phyloP scores from a whole-genome alignment of 2,797 vertebrate genomes.

The Linurgus olivaceus region DNA sequence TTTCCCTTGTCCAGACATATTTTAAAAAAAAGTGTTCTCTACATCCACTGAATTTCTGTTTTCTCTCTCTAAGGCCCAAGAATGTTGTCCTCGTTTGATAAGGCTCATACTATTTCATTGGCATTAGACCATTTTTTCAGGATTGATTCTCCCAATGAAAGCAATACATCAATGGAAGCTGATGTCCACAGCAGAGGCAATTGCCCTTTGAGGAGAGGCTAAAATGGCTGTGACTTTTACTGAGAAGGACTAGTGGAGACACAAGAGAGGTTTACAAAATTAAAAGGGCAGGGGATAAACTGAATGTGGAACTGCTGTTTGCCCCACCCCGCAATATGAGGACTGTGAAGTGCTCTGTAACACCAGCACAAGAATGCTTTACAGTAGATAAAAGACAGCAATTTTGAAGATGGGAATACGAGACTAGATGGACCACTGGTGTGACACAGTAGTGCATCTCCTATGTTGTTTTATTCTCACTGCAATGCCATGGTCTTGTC shows the following conservation, averaged over 20 bases:
- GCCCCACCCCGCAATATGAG: neutral
- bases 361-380: neutral
- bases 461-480: neutral
- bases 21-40: neutral
- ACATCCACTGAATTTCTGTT: neutral
- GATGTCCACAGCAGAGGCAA: neutral
- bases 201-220: neutral
- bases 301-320: neutral
- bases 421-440: neutral
- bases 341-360: neutral
- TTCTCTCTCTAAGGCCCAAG: neutral
- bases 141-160: neutral
- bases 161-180: neutral
- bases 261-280: neutral
- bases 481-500: neutral
- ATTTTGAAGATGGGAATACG: neutral
- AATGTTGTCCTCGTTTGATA: neutral
- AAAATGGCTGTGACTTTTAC: neutral
- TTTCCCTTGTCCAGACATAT: neutral
- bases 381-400: neutral
- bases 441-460: conserved; percentile 5
- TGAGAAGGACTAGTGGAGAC: neutral
- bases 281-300: neutral
- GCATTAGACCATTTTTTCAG: neutral
- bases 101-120: neutral